These are phyloP conservation scores for Synodontis membranacea DNA, from an alignment of 2,113 vertebrate species.

Conservation along the genomic window DNA sequence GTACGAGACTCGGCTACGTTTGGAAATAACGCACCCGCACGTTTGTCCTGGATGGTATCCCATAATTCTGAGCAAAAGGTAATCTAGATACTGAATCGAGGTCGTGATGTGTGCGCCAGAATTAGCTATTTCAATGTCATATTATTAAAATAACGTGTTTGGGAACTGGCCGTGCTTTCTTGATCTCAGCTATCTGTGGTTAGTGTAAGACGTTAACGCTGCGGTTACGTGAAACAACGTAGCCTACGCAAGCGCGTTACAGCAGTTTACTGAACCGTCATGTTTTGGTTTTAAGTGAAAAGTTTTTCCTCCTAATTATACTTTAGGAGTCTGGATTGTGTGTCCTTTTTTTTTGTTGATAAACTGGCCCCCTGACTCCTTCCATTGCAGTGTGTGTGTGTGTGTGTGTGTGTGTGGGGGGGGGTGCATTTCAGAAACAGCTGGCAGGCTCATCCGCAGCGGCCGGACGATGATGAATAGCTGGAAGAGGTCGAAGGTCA, in stretches of 20 bases:
- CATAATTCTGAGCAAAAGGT: not conserved
- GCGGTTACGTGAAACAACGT: not conserved
- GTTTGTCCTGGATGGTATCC: not conserved
- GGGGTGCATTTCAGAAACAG: conserved; percentile 32
- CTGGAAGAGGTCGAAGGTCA: conserved; percentile 40
- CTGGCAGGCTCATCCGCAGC: conserved; percentile 42
- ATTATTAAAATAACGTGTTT: not conserved
- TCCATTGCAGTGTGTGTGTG: conserved; percentile 10
- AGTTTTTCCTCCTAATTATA: not conserved
- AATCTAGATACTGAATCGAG: not conserved
- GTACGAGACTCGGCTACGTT: too few relatives aligned
- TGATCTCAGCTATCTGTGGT: not conserved
- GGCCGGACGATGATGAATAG: conserved; percentile 48
- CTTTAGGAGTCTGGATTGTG: not conserved
- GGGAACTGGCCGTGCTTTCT: not conserved
- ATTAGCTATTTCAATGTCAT: not conserved
- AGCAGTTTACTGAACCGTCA: not conserved
- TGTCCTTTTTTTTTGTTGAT: conserved; percentile 38
- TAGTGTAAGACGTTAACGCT: not conserved
- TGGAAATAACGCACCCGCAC: not conserved
- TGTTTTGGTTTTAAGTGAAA: not conserved
- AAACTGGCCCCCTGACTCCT: conserved; percentile 41
- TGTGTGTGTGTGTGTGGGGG: conserved; percentile 37
- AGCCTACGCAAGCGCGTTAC: too few relatives aligned
- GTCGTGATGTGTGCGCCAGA: not conserved